A percentile compares a stretch with the other conserved stretches of the same genome.
Evolutionary conservation across 2,113 vertebrate genomes (phyloP).

Genomic region (Vireo altiloquus): DNA sequence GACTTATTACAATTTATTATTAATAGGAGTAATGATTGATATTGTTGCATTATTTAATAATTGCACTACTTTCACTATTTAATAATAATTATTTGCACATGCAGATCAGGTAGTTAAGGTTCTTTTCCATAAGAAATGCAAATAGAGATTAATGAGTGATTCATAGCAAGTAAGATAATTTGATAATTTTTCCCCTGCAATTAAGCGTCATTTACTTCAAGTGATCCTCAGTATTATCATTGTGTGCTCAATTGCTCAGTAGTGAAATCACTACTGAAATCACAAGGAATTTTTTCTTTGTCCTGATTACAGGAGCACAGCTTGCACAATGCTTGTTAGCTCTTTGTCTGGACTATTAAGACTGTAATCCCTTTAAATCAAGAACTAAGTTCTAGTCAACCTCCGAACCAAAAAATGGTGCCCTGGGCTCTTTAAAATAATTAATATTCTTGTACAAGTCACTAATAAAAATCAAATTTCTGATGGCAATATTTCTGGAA

Average conservation of each 20-base stretch:
- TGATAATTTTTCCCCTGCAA: conserved; percentile 25
- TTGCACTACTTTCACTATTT: conserved; percentile 45
- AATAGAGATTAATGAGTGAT: conserved; percentile 56
- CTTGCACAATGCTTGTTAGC: background rate
- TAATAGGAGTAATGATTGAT: conserved; percentile 54
- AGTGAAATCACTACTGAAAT: conserved; percentile 36
- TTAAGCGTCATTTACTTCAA: conserved; percentile 23
- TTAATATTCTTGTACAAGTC: background rate
- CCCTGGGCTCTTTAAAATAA: background rate
- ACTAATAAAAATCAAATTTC: background rate
- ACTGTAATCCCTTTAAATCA: background rate
- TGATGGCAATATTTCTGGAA: background rate
- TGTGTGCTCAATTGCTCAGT: background rate
- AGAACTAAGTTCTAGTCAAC: background rate
- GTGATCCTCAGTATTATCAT: background rate
- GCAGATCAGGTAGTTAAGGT: conserved; percentile 37
- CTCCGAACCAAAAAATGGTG: background rate
- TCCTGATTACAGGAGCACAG: background rate
- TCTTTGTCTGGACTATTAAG: background rate
- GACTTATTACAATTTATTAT: conserved; percentile 49
- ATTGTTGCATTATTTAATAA: conserved; percentile 66
- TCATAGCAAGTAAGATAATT: conserved; percentile 33
- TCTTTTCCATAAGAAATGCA: conserved; percentile 44
- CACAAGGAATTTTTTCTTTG: conserved; percentile 8
- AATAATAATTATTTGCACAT: conserved; percentile 58